phyloP scores from a whole-genome alignment of 2,888 invertebrate genomes.

The Xiphydria camelus region DNA sequence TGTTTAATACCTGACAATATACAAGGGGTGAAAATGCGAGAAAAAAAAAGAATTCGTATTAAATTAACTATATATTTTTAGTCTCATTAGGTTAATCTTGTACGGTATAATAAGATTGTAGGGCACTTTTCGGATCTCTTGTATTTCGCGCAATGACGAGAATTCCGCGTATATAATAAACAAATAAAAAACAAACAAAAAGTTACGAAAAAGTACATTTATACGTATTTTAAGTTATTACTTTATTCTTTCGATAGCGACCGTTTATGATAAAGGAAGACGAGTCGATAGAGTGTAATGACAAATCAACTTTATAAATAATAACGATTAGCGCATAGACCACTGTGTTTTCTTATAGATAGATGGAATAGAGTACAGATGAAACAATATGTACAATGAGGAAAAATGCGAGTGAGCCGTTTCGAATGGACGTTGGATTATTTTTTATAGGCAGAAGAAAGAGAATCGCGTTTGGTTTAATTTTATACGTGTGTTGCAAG shows the following conservation, averaged over 20 bases:
- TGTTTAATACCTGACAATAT: conserved; percentile 1
- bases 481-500: not conserved
- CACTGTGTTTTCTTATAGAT: not conserved
- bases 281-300: not conserved
- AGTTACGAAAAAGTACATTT: conserved; percentile 3
- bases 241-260: conserved; percentile 55
- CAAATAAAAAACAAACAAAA: not conserved
- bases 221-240: conserved; percentile 1
- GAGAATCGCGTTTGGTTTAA: conserved; percentile 1
- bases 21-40: not conserved
- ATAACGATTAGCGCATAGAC: not conserved
- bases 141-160: too few species aligned
- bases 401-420: not conserved
- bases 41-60: not conserved
- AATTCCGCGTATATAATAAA: too few species aligned
- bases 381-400: conserved; percentile 4
- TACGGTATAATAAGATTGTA: not conserved
- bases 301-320: conserved; percentile 2
- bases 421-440: not conserved
- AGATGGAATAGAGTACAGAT: conserved; percentile 1
- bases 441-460: conserved; percentile 4
- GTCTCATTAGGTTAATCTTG: conserved; percentile 2
- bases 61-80: conserved; percentile 1
- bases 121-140: not conserved
- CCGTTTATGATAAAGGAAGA: not conserved